Evolutionary conservation across 2,888 invertebrate genomes (phyloP).

Genomic region (Polyommatus icarus): DNA sequence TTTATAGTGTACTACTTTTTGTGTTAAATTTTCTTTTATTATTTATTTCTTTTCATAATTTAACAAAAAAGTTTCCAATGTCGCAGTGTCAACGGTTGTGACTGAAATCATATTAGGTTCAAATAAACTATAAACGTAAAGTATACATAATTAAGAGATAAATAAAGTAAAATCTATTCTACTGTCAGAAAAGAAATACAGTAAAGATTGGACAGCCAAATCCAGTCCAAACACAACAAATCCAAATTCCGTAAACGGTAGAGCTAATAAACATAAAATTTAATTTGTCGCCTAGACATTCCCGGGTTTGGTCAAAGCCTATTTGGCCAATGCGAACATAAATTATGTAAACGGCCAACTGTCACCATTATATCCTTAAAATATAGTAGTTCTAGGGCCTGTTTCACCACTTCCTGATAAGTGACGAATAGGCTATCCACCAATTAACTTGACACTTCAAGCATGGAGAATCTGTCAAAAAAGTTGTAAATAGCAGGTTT

Average conservation of each 20-base stretch:
- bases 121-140: background rate
- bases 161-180: background rate
- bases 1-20: too few relatives aligned
- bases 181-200: background rate
- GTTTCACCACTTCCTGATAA: too few relatives aligned
- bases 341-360: background rate
- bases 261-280: constrained; percentile 8
- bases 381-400: too few relatives aligned
- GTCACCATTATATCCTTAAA: background rate
- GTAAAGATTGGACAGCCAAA: background rate
- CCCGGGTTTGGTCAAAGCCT: background rate
- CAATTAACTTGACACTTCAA: too few relatives aligned
- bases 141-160: background rate
- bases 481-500: too few relatives aligned
- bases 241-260: background rate
- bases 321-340: background rate
- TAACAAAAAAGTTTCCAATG: too few relatives aligned
- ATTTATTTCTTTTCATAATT: too few relatives aligned
- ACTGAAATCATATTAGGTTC: background rate
- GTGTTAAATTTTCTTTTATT: too few relatives aligned
- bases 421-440: too few relatives aligned
- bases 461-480: too few relatives aligned
- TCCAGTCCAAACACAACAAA: background rate
- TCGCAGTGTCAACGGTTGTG: too few relatives aligned
- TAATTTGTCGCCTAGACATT: background rate